Evolutionary conservation across 92 coral and sea anemone species (phyloP).

Genomic region (Siderastrea siderea): DNA sequence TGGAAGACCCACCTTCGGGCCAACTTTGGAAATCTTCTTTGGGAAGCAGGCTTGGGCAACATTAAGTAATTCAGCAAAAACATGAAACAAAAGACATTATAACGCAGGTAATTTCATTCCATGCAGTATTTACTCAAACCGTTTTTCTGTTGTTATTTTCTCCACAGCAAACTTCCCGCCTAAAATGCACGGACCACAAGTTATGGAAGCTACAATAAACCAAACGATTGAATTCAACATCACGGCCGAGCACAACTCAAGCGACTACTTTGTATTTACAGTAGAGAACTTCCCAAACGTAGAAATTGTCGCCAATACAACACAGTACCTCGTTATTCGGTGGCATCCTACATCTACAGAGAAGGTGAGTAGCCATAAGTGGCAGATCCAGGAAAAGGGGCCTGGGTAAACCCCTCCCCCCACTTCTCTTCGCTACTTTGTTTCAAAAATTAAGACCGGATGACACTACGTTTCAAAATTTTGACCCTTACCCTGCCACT

Average conservation of each 20-base stretch:
- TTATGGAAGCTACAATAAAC: constrained; percentile 59
- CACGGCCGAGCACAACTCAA: constrained; percentile 55
- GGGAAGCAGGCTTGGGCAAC: no score
- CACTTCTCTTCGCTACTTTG: no score
- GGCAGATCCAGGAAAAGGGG: neutral
- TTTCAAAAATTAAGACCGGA: no score
- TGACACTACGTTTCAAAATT: no score
- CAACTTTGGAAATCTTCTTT: no score
- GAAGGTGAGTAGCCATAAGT: constrained; percentile 6
- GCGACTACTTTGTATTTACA: constrained; percentile 46
- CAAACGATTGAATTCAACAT: constrained; percentile 53
- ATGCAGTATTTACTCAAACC: neutral
- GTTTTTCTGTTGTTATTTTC: no score
- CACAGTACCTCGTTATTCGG: constrained; percentile 43
- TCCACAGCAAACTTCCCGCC: constrained; percentile 67
- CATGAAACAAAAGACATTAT: no score
- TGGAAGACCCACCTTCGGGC: no score
- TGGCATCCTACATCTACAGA: constrained; percentile 52
- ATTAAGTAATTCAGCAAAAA: no score
- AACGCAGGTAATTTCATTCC: no score
- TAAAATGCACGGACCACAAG: constrained; percentile 53
- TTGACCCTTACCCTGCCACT: no score
- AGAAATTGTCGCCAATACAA: constrained; percentile 29
- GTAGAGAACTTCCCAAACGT: constrained; percentile 41
- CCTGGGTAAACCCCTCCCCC: no score